phyloP scores from a whole-genome alignment of 2,113 vertebrate genomes.

The Madoqua kirkii region DNA sequence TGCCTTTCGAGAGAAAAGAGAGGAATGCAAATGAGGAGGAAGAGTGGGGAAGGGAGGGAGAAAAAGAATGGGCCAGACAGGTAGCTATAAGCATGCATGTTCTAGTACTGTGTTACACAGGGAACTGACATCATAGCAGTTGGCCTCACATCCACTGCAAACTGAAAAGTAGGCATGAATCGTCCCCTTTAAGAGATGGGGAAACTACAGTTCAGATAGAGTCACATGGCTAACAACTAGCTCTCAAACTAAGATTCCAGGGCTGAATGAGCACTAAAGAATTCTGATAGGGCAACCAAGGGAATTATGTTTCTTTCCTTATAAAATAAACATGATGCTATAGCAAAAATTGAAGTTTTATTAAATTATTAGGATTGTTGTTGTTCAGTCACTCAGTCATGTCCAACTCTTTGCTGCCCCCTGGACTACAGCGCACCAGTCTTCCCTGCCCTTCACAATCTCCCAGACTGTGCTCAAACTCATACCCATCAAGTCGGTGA shows the following conservation, averaged over 20 bases:
- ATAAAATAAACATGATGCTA: background rate
- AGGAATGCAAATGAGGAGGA: background rate
- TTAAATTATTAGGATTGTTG: background rate
- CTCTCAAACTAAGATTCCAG: background rate
- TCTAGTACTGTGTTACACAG: background rate
- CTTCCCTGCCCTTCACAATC: background rate
- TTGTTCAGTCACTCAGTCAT: background rate
- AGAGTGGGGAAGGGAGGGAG: fast-evolving
- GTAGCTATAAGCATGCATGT: no score
- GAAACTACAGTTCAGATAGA: background rate
- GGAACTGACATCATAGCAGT: no score
- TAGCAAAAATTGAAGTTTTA: background rate
- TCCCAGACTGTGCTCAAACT: background rate
- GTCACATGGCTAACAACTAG: background rate
- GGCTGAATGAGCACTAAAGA: background rate
- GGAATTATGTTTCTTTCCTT: background rate
- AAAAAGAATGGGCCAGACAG: background rate
- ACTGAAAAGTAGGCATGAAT: background rate
- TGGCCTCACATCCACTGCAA: background rate
- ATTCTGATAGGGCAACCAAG: background rate
- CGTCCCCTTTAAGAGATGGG: background rate
- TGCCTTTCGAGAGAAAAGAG: background rate
- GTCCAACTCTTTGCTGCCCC: background rate
- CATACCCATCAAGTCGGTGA: background rate
- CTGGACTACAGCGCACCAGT: background rate